phyloP scores from a whole-genome alignment of 2,113 vertebrate species.

The Cynopterus brachyotis region DNA sequence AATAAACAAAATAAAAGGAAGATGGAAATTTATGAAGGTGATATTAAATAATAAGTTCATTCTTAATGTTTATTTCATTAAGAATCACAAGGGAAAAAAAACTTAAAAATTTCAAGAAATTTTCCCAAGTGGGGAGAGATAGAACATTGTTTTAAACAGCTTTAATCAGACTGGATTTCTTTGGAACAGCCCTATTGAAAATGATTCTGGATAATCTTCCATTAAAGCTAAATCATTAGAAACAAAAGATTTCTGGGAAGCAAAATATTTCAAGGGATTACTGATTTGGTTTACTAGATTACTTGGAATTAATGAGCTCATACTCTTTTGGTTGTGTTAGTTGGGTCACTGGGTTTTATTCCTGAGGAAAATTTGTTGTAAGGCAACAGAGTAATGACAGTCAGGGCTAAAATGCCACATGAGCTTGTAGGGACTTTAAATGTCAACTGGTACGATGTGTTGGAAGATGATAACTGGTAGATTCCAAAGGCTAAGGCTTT shows the following conservation, averaged over 20 bases:
- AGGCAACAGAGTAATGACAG: background rate
- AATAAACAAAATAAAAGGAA: background rate
- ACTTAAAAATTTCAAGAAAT: background rate
- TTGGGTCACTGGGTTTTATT: slow-evolving; percentile 44
- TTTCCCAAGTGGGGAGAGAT: background rate
- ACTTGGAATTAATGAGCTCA: slow-evolving; percentile 20
- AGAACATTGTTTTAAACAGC: background rate
- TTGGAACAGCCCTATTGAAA: background rate
- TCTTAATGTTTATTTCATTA: background rate
- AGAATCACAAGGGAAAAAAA: background rate
- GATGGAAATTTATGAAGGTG: background rate
- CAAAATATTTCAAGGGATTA: slow-evolving; percentile 58
- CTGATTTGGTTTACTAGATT: slow-evolving; percentile 7
- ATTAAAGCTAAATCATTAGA: slow-evolving; percentile 36
- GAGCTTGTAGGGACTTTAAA: slow-evolving; percentile 27
- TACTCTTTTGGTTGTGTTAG: background rate
- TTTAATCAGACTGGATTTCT: slow-evolving; percentile 33
- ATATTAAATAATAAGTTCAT: background rate
- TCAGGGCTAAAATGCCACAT: background rate
- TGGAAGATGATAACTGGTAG: background rate
- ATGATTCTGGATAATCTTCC: background rate
- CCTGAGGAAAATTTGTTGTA: background rate
- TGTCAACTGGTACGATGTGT: slow-evolving; percentile 29
- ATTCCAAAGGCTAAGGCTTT: background rate
- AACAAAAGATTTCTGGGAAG: background rate